phyloP scores from a whole-genome alignment of 2,797 vertebrate species.

The Bovichtus variegatus region DNA sequence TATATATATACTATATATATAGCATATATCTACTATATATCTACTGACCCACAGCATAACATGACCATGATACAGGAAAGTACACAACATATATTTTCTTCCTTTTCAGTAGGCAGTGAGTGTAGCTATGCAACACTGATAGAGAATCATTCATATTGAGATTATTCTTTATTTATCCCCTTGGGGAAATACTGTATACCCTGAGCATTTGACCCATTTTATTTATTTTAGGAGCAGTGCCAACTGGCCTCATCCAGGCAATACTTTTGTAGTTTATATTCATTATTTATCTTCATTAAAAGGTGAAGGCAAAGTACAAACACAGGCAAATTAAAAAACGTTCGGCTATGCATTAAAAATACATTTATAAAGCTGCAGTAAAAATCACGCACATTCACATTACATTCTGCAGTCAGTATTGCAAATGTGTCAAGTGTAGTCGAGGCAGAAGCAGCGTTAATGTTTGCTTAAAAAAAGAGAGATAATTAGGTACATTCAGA shows the following conservation, averaged over 20 bases:
- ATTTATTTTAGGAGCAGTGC: neutral
- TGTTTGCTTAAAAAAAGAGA: neutral
- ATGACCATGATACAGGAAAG: neutral
- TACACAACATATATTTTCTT: too few species aligned
- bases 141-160: neutral
- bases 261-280: neutral
- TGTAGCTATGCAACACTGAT: neutral
- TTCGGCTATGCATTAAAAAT: neutral
- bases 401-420: neutral
- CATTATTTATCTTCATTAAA: neutral
- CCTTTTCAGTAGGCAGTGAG: neutral
- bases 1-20: too few species aligned
- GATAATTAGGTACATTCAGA: neutral
- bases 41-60: neutral
- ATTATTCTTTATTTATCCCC: conserved; percentile 11
- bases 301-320: conserved; percentile 5
- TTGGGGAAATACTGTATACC: neutral
- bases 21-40: too few species aligned
- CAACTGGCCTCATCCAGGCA: neutral
- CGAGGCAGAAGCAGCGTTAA: neutral
- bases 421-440: neutral
- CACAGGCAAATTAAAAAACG: neutral
- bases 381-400: neutral
- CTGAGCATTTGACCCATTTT: neutral
- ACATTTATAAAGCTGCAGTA: neutral